These are phyloP conservation scores for Typhlichthys subterraneus DNA, from an alignment of 2,797 vertebrate species.

Conservation along the genomic window DNA sequence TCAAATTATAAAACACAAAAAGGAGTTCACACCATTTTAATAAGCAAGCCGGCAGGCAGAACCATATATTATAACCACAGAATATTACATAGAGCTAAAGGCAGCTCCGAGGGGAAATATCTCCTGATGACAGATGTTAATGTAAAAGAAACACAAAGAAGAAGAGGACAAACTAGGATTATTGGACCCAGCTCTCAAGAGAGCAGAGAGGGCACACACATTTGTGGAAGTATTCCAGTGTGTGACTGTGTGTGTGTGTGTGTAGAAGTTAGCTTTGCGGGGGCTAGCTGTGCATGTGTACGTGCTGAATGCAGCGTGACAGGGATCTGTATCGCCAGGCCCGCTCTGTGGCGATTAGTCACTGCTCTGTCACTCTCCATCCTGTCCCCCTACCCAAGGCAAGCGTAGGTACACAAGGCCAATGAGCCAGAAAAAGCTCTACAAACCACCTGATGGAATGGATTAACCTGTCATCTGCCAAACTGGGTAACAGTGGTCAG, in stretches of 20 bases:
- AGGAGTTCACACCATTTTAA: conserved; percentile 12
- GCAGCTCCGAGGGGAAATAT: conserved; percentile 31
- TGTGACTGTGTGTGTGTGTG: neutral
- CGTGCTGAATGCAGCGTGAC: conserved; percentile 10
- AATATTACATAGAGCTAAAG: conserved; percentile 17
- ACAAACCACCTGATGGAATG: conserved; percentile 33
- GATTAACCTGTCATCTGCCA: conserved; percentile 25
- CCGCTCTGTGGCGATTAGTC: conserved; percentile 64
- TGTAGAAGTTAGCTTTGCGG: neutral
- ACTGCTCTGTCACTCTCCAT: conserved; percentile 25
- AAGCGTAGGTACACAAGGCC: conserved; percentile 33
- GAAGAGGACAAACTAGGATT: conserved; percentile 45
- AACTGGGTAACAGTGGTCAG: neutral
- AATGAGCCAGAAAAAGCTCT: conserved; percentile 56
- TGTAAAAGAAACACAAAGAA: conserved; percentile 41
- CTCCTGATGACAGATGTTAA: conserved; percentile 45
- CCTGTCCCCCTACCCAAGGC: conserved; percentile 20
- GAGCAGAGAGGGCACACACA: conserved; percentile 11
- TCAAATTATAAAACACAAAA: conserved; percentile 10
- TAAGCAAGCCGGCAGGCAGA: conserved; percentile 17
- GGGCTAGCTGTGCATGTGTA: conserved; percentile 38
- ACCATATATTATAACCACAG: conserved; percentile 17
- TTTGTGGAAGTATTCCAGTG: neutral
- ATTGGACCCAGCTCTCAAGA: conserved; percentile 24
- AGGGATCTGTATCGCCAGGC: conserved; percentile 35